Evolutionary conservation across 64 coral and sea anemone genomes (phyloP), one percentile per base, ranked within the genome.

Genomic region (Actinia tenebrosa): DNA sequence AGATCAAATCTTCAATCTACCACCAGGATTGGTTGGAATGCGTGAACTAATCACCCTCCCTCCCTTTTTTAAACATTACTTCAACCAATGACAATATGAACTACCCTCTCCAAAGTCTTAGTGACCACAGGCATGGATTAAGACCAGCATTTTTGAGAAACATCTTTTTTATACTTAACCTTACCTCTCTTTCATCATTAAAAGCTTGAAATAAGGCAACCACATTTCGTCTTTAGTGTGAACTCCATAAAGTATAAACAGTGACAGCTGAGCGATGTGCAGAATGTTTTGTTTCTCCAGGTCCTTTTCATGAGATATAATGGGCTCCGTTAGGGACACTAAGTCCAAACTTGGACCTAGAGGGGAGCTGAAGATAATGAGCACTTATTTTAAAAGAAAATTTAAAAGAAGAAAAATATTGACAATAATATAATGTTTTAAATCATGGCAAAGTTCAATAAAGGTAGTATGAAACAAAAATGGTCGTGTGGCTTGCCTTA

Each of bases 341-440:
- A 82, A 64, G 50, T 92, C 90, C 47, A 92, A 78, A 16, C 59
- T 87, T 83, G 90, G 90, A 19, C 90, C 90, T 45, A 92, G 60
- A 1, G 45, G 45, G 44, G 90, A 92, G 4, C 90, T 92, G 85
- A n/a, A 45, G 22, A 30, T 19, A 75, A 75, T 15, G 11, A 75
- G n/a, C 2, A 25, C 26, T 75, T 75, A 16, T 13, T 75, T 11
- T 75, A 11, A 50, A 50, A 50, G 7, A 50, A 5, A 8, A 50
- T 50, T 50, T 50, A 0, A 50, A 50, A 50, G 30, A 50, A 50
- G 3, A 50, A 50, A 8, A 50, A 50, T 50, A 50, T 3, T 50
- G 47, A 50, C 47, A 50, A 50, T 50, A 37, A 37, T 37, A 37
- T 37, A 37, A 37, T 37, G 30, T 37, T 37, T 37, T 37, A 37